Base-by-base conservation (phyloP, 1,140 invertebrate genomes). In the Drosophila serrata region DNA sequence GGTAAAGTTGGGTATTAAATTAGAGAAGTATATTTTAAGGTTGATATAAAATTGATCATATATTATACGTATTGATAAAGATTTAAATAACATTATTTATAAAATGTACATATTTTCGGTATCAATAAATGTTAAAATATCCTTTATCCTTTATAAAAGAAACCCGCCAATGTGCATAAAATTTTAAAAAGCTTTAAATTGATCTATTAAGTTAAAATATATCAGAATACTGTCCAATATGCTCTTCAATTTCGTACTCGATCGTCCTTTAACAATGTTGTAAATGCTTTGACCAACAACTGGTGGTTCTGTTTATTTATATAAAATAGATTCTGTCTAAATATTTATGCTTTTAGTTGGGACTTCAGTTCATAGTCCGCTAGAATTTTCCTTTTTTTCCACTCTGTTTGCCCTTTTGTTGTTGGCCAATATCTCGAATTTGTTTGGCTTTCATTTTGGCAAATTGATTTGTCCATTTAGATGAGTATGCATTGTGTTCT, bases 391-490 rank as follows among this genome's bases (percentile, higher is more conserved):
- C 29, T 11, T 51, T 64, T 69, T 64, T 69, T 48, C 35, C 33
- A 70, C 29, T 59, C 22, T 22, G 22, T 48, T 72, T 27, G n/a
- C 48, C 27, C 6, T 70, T 59, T 55, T 51, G 51, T 45, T 64
- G 29, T 64, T 43, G 53, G 29, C 27, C 53, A 58, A 27, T 43
- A 40, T 64, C 42, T 60, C 37, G 40, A 27, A 29, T 9, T 60
- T 72, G 67, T 72, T 72, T 72, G 68, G 51, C 22, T 72, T 72
- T 72, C 68, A 72, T 72, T 72, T 72, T 49, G 53, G 42, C 53
- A 72, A 72, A 72, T 72, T 72, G 68, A 72, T 72, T 72, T 72
- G 53, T 42, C 42, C 65, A 57, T 72, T 72, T 72, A 37, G 11
- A 49, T 40, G n/a, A 56, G 33, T 56, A 24, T 22, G 65, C 15